phyloP scores from a whole-genome alignment of 2,888 invertebrate genomes.

The Xanthorhoe spadicearia region DNA sequence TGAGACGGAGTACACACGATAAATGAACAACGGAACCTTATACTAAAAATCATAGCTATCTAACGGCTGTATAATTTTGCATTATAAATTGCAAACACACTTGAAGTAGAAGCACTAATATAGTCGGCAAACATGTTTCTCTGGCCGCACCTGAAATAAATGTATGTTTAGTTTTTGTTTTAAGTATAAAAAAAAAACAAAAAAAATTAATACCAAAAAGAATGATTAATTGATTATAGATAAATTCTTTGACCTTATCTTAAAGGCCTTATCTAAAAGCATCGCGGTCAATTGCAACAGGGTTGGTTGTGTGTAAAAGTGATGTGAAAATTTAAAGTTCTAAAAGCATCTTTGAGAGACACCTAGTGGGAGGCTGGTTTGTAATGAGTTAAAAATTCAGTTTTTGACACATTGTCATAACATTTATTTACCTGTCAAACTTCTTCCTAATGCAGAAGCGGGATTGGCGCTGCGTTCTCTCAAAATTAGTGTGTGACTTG shows the following conservation, averaged over 20 bases:
- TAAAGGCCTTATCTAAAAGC: no score
- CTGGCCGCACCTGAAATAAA: constrained; percentile 65
- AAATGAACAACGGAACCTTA: constrained; percentile 36
- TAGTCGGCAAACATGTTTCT: constrained; percentile 70
- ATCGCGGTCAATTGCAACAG: no score
- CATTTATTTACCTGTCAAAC: constrained; percentile 70
- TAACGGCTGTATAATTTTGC: constrained; percentile 70
- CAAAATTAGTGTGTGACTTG: constrained; percentile 85
- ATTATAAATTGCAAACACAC: constrained; percentile 67
- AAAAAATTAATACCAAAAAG: no score
- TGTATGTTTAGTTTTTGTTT: no score
- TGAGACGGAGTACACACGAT: constrained; percentile 49
- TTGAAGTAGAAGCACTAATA: constrained; percentile 69
- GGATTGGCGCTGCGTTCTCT: constrained; percentile 86
- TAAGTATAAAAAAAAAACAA: no score
- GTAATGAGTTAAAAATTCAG: no score
- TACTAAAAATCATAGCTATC: constrained; percentile 61
- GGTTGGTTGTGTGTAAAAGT: no score
- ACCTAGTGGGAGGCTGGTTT: no score
- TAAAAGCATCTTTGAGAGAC: no score
- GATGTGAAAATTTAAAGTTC: no score
- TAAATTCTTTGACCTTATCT: no score
- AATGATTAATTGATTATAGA: no score
- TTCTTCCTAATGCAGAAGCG: constrained; percentile 85
- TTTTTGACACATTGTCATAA: not conserved